Percentiles rank a stretch among this genome's conserved stretches.
Evolutionary conservation across 2,888 invertebrate species (phyloP).

Genomic region (Polydrusus pterygomalis): DNA sequence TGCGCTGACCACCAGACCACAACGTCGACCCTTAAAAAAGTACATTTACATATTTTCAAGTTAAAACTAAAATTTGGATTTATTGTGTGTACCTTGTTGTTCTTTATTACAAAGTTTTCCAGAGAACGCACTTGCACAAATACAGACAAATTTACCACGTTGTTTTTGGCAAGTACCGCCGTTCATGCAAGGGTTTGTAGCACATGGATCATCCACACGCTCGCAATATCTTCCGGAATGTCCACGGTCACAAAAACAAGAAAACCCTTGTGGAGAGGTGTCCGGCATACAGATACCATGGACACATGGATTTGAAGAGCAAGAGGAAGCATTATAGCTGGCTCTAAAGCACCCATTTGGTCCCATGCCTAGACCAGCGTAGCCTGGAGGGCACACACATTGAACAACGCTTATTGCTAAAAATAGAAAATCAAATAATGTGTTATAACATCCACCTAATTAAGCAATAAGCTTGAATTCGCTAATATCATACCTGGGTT

Average conservation of each 20-base stretch:
- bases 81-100: constrained; percentile 60
- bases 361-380: constrained; percentile 87
- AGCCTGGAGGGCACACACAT: constrained; percentile 87
- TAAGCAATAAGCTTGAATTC: too few relatives aligned
- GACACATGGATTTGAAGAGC: constrained; percentile 63
- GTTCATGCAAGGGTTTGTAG: constrained; percentile 85
- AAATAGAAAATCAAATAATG: constrained; percentile 43
- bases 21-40: too few relatives aligned
- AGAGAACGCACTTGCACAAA: constrained; percentile 79
- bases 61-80: background rate
- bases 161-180: constrained; percentile 81
- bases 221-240: constrained; percentile 76
- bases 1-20: too few relatives aligned
- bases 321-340: constrained; percentile 51
- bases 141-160: constrained; percentile 73
- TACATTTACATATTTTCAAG: background rate
- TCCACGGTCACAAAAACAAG: constrained; percentile 58
- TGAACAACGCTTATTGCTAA: constrained; percentile 75
- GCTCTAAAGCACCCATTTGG: constrained; percentile 74
- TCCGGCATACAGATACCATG: constrained; percentile 58
- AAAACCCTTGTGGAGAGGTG: constrained; percentile 57
- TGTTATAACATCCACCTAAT: too few relatives aligned
- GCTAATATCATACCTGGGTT: constrained; percentile 70
- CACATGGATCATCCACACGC: constrained; percentile 77
- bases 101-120: constrained; percentile 80